phyloP scores from a whole-genome alignment of 2,888 invertebrate genomes.

The Brassicogethes aeneus region DNA sequence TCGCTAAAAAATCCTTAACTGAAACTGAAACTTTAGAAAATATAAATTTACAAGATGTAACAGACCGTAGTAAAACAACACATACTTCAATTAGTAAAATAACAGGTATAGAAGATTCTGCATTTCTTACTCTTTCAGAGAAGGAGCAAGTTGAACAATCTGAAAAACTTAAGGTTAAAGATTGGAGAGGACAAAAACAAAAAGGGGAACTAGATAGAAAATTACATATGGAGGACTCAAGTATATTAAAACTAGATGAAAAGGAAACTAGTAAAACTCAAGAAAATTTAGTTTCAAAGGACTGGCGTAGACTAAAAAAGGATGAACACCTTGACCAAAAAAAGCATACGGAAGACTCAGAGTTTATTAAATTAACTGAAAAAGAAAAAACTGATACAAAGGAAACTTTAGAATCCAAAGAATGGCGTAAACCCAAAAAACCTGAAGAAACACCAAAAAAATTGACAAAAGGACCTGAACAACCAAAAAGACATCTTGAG shows the following conservation, averaged over 20 bases:
- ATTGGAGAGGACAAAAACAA: background rate
- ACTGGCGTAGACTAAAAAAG: conserved; percentile 4
- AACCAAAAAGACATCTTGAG: no score
- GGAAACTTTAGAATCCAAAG: conserved; percentile 12
- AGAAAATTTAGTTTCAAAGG: background rate
- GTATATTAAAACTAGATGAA: conserved; percentile 9
- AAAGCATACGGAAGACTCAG: conserved; percentile 14
- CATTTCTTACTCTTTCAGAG: no score
- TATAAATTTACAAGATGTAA: conserved; percentile 43
- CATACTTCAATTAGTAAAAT: background rate
- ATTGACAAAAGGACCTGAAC: no score
- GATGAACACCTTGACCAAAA: conserved; percentile 6
- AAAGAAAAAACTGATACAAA: conserved; percentile 11
- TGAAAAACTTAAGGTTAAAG: conserved; percentile 3
- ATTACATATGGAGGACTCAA: conserved; percentile 11
- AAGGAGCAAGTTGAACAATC: conserved; percentile 7
- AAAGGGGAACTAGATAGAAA: background rate
- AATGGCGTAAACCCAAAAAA: conserved; percentile 13
- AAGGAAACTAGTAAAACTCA: background rate
- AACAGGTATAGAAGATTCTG: background rate
- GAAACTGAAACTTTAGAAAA: conserved; percentile 34
- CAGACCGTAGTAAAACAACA: conserved; percentile 39
- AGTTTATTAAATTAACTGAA: conserved; percentile 13
- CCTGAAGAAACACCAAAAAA: conserved; percentile 22
- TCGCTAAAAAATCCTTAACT: conserved; percentile 37